These are phyloP conservation scores for Girardinus metallicus DNA, from an alignment of 2,797 vertebrate genomes.

Conservation along the genomic window DNA sequence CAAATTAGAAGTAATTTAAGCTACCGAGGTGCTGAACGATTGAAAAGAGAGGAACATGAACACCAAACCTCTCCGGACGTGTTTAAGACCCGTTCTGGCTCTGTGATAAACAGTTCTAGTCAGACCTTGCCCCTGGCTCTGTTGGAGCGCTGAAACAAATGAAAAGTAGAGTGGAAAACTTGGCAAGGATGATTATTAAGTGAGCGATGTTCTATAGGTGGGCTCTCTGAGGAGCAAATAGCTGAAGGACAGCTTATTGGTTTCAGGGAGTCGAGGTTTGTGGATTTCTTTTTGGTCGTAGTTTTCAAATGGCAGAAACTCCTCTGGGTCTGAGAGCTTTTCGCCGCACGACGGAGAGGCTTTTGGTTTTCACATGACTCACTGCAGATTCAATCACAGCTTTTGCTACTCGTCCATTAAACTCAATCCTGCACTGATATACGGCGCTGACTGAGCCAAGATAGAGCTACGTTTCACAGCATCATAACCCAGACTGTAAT, in stretches of 20 bases:
- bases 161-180: conserved; percentile 42
- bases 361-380: conserved; percentile 18
- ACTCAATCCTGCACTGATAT: background rate
- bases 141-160: conserved; percentile 40
- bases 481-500: conserved; percentile 7
- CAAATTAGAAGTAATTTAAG: background rate
- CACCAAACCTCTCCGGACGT: conserved; percentile 36
- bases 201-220: conserved; percentile 41
- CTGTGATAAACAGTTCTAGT: conserved; percentile 45
- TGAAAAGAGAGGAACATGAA: conserved; percentile 36
- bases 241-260: conserved; percentile 51
- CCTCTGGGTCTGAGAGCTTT: conserved; percentile 12
- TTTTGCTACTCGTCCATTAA: conserved; percentile 10
- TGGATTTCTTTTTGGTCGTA: conserved; percentile 29
- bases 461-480: background rate
- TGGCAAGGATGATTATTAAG: conserved; percentile 37
- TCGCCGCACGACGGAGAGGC: background rate
- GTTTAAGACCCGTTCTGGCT: conserved; percentile 25
- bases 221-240: conserved; percentile 43
- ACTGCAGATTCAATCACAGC: conserved; percentile 4
- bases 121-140: conserved; percentile 45
- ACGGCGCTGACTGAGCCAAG: background rate
- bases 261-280: conserved; percentile 22
- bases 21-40: conserved; percentile 17
- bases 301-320: conserved; percentile 39